Evolutionary conservation across 64 coral and sea anemone genomes (phyloP).

Genomic region (Montipora foliosa): DNA sequence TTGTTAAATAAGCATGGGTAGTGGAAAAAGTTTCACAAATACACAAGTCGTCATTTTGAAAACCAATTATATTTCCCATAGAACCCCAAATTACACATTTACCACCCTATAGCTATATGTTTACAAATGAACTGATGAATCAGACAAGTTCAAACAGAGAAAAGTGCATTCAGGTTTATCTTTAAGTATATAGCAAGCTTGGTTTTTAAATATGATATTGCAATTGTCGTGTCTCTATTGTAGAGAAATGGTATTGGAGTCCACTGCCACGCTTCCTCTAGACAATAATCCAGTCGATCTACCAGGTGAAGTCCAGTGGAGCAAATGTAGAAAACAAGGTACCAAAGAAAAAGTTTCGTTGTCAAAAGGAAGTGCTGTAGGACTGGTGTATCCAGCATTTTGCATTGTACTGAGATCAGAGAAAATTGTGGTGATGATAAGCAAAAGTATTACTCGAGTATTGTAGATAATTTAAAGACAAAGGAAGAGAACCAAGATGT

Average conservation of each 20-base stretch:
- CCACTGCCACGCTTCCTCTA: background rate
- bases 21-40: conserved; percentile 17
- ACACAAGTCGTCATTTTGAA: conserved; percentile 64
- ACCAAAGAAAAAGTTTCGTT: background rate
- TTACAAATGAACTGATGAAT: conserved; percentile 62
- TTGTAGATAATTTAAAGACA: conserved; percentile 23
- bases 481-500: conserved; percentile 31
- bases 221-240: background rate
- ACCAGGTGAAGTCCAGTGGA: too few relatives aligned
- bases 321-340: background rate
- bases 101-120: conserved; percentile 51
- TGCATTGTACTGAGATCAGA: background rate
- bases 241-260: background rate
- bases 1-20: too few relatives aligned
- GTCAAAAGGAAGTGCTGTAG: background rate
- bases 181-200: background rate
- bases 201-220: background rate
- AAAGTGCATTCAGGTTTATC: background rate
- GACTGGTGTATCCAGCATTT: background rate
- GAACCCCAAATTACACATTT: conserved; percentile 66
- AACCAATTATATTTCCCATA: conserved; percentile 59
- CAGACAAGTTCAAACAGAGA: background rate
- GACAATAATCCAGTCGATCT: background rate
- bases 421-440: background rate
- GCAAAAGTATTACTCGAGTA: background rate